Conservation (phyloP, 2,113 vertebrate genomes). For the Bucco capensis region DNA sequence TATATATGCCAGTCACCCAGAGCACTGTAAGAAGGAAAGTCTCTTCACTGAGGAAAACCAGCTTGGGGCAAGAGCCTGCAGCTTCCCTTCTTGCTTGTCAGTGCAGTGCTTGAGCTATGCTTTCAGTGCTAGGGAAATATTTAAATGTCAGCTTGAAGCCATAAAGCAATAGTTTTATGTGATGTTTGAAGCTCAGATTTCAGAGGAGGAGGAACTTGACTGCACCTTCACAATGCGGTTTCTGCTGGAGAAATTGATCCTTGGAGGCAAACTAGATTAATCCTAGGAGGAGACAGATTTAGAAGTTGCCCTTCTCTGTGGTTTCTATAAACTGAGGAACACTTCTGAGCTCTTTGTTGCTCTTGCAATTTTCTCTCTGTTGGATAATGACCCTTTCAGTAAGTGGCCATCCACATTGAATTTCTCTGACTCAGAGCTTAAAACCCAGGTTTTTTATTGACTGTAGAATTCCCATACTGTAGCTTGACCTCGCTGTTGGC, state of each 20-base stretch:
- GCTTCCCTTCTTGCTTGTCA: neutral
- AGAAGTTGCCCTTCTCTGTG: slow-evolving; percentile 37
- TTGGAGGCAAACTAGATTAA: slow-evolving; percentile 43
- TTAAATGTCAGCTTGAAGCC: neutral
- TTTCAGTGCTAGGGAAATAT: neutral
- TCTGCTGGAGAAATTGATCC: slow-evolving; percentile 32
- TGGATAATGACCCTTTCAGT: slow-evolving; percentile 66
- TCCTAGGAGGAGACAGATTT: slow-evolving; percentile 32
- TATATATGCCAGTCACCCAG: neutral
- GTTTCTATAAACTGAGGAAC: slow-evolving; percentile 50
- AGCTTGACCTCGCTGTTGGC: slow-evolving; percentile 40
- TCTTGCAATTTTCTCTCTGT: slow-evolving; percentile 57
- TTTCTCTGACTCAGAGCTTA: slow-evolving; percentile 47
- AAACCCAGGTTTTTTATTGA: slow-evolving; percentile 38
- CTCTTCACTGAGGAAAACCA: neutral
- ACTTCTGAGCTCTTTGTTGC: slow-evolving; percentile 52
- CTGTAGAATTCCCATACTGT: slow-evolving; percentile 41
- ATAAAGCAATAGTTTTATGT: neutral
- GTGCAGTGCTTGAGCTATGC: neutral
- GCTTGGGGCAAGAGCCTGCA: neutral
- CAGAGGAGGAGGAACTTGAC: neutral
- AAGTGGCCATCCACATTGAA: slow-evolving; percentile 57
- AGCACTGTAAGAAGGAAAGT: neutral
- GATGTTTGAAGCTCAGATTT: slow-evolving; percentile 12
- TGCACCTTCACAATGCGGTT: neutral